Evolutionary conservation across 2,113 vertebrate genomes (phyloP), one percentile per base, ranked within the genome.

Genomic region (Sinocyclocheilus anophthalmus): DNA sequence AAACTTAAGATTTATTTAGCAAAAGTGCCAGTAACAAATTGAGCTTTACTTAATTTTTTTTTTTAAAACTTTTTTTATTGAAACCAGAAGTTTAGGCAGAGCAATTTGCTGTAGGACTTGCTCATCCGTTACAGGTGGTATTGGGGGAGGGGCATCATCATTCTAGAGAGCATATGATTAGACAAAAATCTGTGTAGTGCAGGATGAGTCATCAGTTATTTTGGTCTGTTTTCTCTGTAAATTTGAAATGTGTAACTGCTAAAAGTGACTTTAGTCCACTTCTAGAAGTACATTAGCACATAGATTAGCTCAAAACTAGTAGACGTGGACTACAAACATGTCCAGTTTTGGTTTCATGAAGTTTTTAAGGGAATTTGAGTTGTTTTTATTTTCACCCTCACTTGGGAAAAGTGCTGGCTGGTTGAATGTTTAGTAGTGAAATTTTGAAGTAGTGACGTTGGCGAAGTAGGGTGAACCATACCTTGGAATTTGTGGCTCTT

Each of bases 151-250:
- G 67, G 30, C 16, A 20, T 37, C 8, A 3, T 67, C 12, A 2
- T 65, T 67, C 63, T 30, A 16, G 13, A 69, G 33, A 69, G 33
- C 33, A 39, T 39, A 5, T 39, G 33, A 70, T 70, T 39, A 33
- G 67, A 72, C 69, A 12, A 12, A 39, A 70, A 30, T 33, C 65
- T 12, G 3, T n/a, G 37, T n/a, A 48, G 39, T 75, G 72, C 72
- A 75, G 39, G 20, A 75, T 75, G 72, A 75, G 72, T 75, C 72
- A 75, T 75, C 72, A 24, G 0, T 75, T 48, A 48, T 45, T 75
- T 48, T 75, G 11, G 37, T 75, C 39, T 24, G 22, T 75, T 75
- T 75, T 70, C 16, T 9, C 8, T 9, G 67, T 70, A 10, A 4
- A 20, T 70, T 70, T 70, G 33, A 70, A 30, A 30, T 30, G 30